These are phyloP conservation scores for Aporrectodea caliginosa DNA, from an alignment of 1,140 invertebrate genomes.

Conservation along the genomic window DNA sequence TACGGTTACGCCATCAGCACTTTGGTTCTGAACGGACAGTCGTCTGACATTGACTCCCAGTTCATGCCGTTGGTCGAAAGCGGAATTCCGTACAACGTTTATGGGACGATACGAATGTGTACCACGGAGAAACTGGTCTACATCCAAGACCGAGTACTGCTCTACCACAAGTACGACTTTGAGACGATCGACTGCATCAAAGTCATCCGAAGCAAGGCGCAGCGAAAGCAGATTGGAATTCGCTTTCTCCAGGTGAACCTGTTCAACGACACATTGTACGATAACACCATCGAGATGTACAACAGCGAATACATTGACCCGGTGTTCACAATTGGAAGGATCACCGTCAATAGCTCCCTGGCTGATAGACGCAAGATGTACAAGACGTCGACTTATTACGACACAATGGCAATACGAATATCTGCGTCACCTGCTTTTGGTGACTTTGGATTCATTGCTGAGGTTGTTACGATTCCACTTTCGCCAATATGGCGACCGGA, in stretches of 20 bases:
- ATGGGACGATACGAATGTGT: slow-evolving; percentile 93
- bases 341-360: slow-evolving; percentile 39
- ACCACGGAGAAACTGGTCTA: slow-evolving; percentile 85
- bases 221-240: slow-evolving; percentile 41
- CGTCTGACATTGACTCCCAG: slow-evolving; percentile 17
- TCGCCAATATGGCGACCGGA: slow-evolving; percentile 46
- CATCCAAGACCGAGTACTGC: slow-evolving; percentile 80
- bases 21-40: slow-evolving; percentile 53
- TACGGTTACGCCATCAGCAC: slow-evolving; percentile 84
- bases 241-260: slow-evolving; percentile 84
- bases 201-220: slow-evolving; percentile 66
- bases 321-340: slow-evolving; percentile 35
- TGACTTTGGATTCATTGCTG: slow-evolving; percentile 95
- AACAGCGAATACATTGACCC: slow-evolving; percentile 87
- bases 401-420: slow-evolving; percentile 79
- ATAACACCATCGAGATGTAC: slow-evolving; percentile 80
- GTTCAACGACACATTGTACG: slow-evolving; percentile 81
- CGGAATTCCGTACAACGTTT: slow-evolving; percentile 82
- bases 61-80: slow-evolving; percentile 53
- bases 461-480: slow-evolving; percentile 84
- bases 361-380: slow-evolving; percentile 1
- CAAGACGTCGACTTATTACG: slow-evolving; percentile 23
- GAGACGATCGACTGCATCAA: slow-evolving; percentile 95
- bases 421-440: slow-evolving; percentile 90
- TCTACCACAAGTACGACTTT: slow-evolving; percentile 98